These are phyloP conservation scores for Leptinotarsa texana DNA, from an alignment of 1,140 invertebrate genomes.

Conservation along the genomic window DNA sequence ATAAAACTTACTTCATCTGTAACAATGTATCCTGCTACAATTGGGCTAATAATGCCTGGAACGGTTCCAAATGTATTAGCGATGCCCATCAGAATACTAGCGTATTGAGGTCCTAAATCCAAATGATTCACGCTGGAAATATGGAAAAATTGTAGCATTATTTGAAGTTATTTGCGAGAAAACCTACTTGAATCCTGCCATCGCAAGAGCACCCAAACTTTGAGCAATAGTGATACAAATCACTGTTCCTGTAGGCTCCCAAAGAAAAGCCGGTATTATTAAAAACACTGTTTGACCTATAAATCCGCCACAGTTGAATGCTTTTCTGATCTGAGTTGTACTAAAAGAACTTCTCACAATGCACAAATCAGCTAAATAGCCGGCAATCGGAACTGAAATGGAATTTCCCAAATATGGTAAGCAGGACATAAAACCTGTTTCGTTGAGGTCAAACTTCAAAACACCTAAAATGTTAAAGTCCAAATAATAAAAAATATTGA, in stretches of 20 bases:
- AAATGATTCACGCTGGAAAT: conserved; percentile 79
- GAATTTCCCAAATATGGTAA: conserved; percentile 87
- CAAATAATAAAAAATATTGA: no score
- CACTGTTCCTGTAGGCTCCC: conserved; percentile 68
- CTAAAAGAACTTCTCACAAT: conserved; percentile 66
- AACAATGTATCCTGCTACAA: conserved; percentile 79
- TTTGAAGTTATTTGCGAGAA: background rate
- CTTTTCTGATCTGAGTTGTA: conserved; percentile 73
- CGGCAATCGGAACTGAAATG: conserved; percentile 75
- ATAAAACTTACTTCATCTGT: conserved; percentile 44
- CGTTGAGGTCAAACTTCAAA: conserved; percentile 70
- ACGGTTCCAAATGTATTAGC: conserved; percentile 88
- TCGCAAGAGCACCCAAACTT: conserved; percentile 85
- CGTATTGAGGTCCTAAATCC: conserved; percentile 83
- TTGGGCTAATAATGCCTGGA: conserved; percentile 85
- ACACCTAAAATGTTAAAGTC: conserved; percentile 57
- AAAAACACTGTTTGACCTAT: conserved; percentile 83
- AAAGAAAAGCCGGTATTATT: conserved; percentile 62
- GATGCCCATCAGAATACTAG: conserved; percentile 82
- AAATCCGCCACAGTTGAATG: conserved; percentile 80
- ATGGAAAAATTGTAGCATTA: background rate
- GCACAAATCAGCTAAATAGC: conserved; percentile 80
- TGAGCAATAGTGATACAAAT: conserved; percentile 82
- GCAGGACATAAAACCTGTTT: conserved; percentile 80
- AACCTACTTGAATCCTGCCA: conserved; percentile 81